These are phyloP conservation scores for Prosapia bicincta DNA, from an alignment of 2,888 invertebrate genomes.

Conservation along the genomic window DNA sequence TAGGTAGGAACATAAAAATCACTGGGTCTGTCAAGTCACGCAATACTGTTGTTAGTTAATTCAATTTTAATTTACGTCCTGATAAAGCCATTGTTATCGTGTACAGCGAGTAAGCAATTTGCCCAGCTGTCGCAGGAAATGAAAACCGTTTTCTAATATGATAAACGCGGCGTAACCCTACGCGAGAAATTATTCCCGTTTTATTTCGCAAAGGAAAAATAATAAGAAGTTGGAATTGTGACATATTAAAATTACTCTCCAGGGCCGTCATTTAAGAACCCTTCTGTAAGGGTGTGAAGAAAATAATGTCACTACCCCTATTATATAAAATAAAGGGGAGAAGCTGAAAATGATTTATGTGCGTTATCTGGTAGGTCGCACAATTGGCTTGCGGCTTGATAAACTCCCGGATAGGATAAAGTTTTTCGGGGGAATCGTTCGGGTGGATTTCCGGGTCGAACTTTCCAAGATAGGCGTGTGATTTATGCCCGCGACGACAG, in stretches of 20 bases:
- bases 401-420: constrained; percentile 9
- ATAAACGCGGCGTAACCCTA: not conserved
- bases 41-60: too few species aligned
- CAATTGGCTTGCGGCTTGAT: constrained; percentile 15
- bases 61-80: too few species aligned
- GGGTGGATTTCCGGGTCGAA: not conserved
- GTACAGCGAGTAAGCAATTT: too few species aligned
- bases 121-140: too few species aligned
- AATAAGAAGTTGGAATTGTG: constrained; percentile 27
- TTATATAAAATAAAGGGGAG: constrained; percentile 8
- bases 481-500: not conserved
- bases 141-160: not conserved
- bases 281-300: constrained; percentile 10
- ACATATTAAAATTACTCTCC: constrained; percentile 36
- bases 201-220: constrained; percentile 23
- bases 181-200: constrained; percentile 10
- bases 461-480: not conserved
- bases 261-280: constrained; percentile 30
- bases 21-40: too few species aligned
- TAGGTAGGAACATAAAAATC: too few species aligned
- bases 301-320: constrained; percentile 16
- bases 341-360: constrained; percentile 14
- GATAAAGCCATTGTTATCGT: too few species aligned
- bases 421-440: not conserved
- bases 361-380: constrained; percentile 12